Evolutionary conservation across 2,113 vertebrate species (phyloP), one percentile per base, ranked within the genome.

Genomic region (Alexandromys fortis): DNA sequence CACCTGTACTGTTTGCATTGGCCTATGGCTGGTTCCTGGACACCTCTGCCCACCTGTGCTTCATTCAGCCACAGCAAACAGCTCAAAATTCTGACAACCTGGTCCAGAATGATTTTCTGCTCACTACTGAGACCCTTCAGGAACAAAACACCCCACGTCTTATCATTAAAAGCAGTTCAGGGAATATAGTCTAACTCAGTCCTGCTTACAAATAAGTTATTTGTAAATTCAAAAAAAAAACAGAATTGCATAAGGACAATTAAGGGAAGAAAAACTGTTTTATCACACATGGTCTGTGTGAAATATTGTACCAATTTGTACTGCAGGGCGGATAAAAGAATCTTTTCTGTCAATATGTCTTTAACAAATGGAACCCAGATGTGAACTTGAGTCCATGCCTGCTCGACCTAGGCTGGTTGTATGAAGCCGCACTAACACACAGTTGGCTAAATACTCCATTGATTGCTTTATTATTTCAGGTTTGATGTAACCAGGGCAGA

Each of bases 181-280:
- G 28, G 4, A 47, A 63, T 47, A 67, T 16, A 75, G 79, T 96
- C 73, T 68, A 73, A 79, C 68, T 12, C 72, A 96, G 45, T 7
- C 47, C 47, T 82, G 12, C 67, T 77, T 86, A 82, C 10, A 87
- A 73, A 58, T 75, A 76, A 85, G 22, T 22, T 55, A 76, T 92
- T 65, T 67, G 3, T 86, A 68, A n/a, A 68, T 91, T 85, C 38
- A 95, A 86, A 90, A 73, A 90, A 73, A 92, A 93, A 88, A 93
- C 61, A 78, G n/a, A 81, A 89, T 90, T 95, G 35, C 7, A 19
- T 79, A 86, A 14, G 13, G 17, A 89, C 94, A 94, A 55, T 81
- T 86, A 87, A 30, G 78, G 24, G 42, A 76, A 94, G 92, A 72
- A 68, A 96, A 90, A 45, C 1, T 16, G 67, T 89, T 88, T n/a